Percentiles rank a stretch among this genome's conserved stretches.
phyloP scores from a whole-genome alignment of 2,888 invertebrate species.

The Mesochorus sp. region DNA sequence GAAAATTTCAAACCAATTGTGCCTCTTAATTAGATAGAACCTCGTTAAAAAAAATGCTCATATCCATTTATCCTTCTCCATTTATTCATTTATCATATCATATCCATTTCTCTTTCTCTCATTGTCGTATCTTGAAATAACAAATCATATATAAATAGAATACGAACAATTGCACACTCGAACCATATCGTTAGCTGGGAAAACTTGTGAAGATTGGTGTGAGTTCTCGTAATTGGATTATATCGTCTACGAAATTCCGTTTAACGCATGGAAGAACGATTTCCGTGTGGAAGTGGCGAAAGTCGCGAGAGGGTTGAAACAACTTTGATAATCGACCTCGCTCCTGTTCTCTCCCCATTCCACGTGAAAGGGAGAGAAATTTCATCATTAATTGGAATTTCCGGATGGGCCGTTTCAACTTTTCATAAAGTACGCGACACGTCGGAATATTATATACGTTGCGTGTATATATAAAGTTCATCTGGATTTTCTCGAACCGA shows the following conservation, averaged over 20 bases:
- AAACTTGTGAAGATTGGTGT: not conserved
- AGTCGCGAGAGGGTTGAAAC: slow-evolving; percentile 31
- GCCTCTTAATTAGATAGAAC: too few species aligned
- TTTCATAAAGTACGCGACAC: slow-evolving; percentile 1
- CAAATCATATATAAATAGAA: too few species aligned
- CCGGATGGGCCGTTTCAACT: slow-evolving; percentile 42
- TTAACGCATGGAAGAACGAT: slow-evolving; percentile 17
- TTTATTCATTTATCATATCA: too few species aligned
- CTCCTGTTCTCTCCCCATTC: not conserved
- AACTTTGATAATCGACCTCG: slow-evolving; percentile 39
- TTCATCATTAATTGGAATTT: slow-evolving; percentile 52
- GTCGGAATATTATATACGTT: not conserved
- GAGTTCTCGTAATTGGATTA: slow-evolving; percentile 32
- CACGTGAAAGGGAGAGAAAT: slow-evolving; percentile 3
- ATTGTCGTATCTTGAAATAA: too few species aligned
- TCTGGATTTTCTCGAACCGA: not conserved
- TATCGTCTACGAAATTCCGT: not conserved
- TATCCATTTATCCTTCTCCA: too few species aligned
- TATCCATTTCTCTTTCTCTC: too few species aligned
- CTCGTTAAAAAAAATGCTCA: too few species aligned
- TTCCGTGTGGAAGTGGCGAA: not conserved
- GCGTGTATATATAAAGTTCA: not conserved
- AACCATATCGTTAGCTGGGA: not conserved
- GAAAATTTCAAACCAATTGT: too few species aligned
- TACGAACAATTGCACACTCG: not conserved